Evolutionary conservation across 2,113 vertebrate genomes (phyloP), one percentile per base, ranked within the genome.

Genomic region (Serilophus lunatus): DNA sequence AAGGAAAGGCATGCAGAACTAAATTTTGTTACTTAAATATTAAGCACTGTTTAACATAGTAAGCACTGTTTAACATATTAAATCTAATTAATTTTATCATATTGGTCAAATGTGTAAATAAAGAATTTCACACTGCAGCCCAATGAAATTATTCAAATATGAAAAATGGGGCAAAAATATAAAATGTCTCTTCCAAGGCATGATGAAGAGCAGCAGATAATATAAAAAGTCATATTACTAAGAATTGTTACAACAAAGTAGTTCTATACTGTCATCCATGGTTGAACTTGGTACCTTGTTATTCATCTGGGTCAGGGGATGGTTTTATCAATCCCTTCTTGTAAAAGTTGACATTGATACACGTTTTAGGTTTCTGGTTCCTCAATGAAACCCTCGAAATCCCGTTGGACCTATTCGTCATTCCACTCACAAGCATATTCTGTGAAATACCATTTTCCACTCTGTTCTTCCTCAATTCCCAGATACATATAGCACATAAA

Each of bases 191-290:
- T 92, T 92, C 69, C 8, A 24, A 91, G 75, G 81, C 68, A 81
- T 86, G 70, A 83, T 20, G 70, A 88, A 95, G 53, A 91, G 45
- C 40, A 94, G 86, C 11, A 87, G 71, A 36, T 49, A 95, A 93
- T 26, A 86, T 54, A 90, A 90, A 97, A 97, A 97, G 93, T 97
- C 97, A 97, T 96, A 97, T 96, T 97, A 95, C 94, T 97, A 95
- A 63, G 80, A 79, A 85, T 64, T 84, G 80, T 91, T 79, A 78
- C 56, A 94, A 85, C n/a, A 69, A 50, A 10, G 65, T 70, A 91
- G 2, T 89, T 84, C 78, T 61, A 17, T 38, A 68, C 13, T 84
- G 57, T 6, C 3, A 12, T 40, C 19, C 51, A 24, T 50, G n/a
- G 44, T 14, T 85, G 14, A 70, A 78, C 65, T 61, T 35, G 17